These are phyloP conservation scores for Phalacrocorax aristotelis DNA, from an alignment of 2,113 vertebrate genomes.

Conservation along the genomic window DNA sequence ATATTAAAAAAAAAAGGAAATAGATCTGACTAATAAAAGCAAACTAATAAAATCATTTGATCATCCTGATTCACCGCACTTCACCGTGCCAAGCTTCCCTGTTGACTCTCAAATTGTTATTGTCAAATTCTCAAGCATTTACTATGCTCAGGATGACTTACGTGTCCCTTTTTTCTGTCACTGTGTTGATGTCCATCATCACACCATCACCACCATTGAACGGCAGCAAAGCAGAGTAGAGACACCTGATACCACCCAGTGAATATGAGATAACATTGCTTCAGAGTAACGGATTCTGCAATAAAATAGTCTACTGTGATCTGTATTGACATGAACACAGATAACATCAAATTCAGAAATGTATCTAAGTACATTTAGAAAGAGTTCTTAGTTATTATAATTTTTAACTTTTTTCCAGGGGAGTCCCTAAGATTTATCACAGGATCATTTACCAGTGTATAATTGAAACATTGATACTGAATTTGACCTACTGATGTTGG, in stretches of 20 bases:
- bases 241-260: background rate
- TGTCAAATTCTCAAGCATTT: slow-evolving; percentile 71
- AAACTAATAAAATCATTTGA: slow-evolving; percentile 84
- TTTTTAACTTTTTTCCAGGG: background rate
- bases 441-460: background rate
- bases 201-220: background rate
- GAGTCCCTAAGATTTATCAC: background rate
- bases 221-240: background rate
- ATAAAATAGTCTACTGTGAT: background rate
- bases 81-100: slow-evolving; percentile 73
- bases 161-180: background rate
- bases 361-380: background rate
- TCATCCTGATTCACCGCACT: slow-evolving; percentile 80
- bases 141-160: slow-evolving; percentile 66
- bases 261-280: background rate
- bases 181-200: slow-evolving; percentile 54
- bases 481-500: background rate
- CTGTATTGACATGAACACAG: background rate
- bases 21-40: slow-evolving; percentile 81
- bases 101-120: slow-evolving; percentile 79
- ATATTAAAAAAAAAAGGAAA: slow-evolving; percentile 75
- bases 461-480: background rate
- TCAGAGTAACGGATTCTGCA: background rate
- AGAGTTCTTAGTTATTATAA: background rate
- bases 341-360: background rate